These are phyloP conservation scores for Drosophila fulvimacula DNA, from an alignment of 2,888 invertebrate species.

Conservation along the genomic window DNA sequence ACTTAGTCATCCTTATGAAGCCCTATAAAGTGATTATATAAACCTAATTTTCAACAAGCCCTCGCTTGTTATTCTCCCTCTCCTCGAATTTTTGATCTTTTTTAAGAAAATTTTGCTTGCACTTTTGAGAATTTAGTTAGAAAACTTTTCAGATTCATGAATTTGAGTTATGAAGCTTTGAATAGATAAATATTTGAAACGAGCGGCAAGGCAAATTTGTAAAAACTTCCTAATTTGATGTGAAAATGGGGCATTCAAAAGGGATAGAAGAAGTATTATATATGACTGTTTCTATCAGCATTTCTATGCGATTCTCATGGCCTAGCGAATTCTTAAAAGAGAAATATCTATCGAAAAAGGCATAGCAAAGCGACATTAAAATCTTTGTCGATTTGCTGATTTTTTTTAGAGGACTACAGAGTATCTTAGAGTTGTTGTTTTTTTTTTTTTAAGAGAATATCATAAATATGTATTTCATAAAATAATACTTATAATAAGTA, in stretches of 20 bases:
- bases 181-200: background rate
- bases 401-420: background rate
- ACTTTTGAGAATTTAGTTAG: conserved; percentile 41
- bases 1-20: conserved; percentile 27
- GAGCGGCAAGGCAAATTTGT: background rate
- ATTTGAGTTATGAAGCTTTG: conserved; percentile 7
- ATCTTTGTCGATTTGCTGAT: too few relatives aligned
- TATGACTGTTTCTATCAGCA: too few relatives aligned
- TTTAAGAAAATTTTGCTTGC: conserved; percentile 24
- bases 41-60: background rate
- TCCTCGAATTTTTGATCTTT: background rate
- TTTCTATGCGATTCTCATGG: background rate
- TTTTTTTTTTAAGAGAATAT: background rate
- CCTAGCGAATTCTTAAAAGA: background rate
- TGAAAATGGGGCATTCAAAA: background rate
- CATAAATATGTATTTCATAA: background rate
- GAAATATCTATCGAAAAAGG: background rate
- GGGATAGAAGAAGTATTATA: too few relatives aligned
- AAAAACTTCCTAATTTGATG: background rate
- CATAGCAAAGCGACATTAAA: too few relatives aligned
- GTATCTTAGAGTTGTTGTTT: background rate
- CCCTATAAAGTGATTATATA: background rate
- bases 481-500: conserved; percentile 15
- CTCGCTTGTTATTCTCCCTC: background rate
- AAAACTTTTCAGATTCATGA: conserved; percentile 13